Evolutionary conservation across 1,140 invertebrate species (phyloP), one percentile per base, ranked within the genome.

Genomic region (Macrotrachela quadricornifera): DNA sequence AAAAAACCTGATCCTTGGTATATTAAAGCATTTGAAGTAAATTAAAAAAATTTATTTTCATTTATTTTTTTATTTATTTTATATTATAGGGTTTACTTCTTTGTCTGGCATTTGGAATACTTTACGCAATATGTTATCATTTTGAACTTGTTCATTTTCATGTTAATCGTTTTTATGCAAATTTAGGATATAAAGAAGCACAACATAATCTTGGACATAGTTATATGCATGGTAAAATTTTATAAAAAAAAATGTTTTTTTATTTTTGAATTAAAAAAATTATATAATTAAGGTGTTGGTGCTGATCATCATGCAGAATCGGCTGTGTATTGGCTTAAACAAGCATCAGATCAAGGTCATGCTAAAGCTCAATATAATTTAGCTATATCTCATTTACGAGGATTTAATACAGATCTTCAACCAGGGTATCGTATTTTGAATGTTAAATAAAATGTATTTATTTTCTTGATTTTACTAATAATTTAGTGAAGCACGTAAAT

Each of bases 321-420:
- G 46, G 75, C 74, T 1, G 73, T 76, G 68, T 59, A 73, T 48
- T 75, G 72, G 70, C 76, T 74, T 60, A 68, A 68, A 66, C 67
- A 71, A 63, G 73, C 75, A 10, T 66, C 74, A 10, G 68, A 74
- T 39, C 71, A 76, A 56, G 75, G 75, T 1, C 74, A 76, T 61
- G 68, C 75, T 8, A 71, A 75, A 57, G 72, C 75, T 1, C 63
- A 72, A 12, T 76, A 75, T 59, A 76, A 76, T 59, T 60, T 76
- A 14, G 75, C 74, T 17, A 64, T 75, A 36, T 74, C 73, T 21
- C 74, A 76, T 59, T 59, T 76, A 42, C 71, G 75, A 56, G 74
- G 75, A 38, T 46, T 55, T 45, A 37, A 56, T 36, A 49, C 21
- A 30, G 17, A 14, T 40, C 41, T 56, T 44, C 54, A 45, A 42